These are phyloP conservation scores for Noctua janthe DNA, from an alignment of 2,888 invertebrate species.

Conservation along the genomic window DNA sequence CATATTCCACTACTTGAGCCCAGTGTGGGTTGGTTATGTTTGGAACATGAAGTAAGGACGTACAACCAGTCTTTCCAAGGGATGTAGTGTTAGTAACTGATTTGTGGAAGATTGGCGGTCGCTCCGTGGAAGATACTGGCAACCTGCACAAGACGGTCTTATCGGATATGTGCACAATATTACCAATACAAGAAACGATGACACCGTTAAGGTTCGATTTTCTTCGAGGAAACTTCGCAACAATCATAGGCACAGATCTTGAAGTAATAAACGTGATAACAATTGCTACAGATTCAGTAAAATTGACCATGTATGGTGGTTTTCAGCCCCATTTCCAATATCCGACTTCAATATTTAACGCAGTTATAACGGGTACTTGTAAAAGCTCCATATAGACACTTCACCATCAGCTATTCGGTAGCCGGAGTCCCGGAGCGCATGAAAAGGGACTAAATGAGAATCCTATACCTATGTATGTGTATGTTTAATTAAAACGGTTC, in stretches of 20 bases:
- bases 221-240: background rate
- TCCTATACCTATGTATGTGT: constrained; percentile 8
- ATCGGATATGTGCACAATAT: background rate
- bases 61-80: background rate
- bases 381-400: background rate
- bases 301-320: background rate
- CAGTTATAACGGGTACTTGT: background rate
- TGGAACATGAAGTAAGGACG: background rate
- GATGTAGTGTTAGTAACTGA: background rate
- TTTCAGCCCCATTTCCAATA: background rate
- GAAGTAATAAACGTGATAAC: background rate
- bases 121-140: background rate
- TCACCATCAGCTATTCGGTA: constrained; percentile 1
- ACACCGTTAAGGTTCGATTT: background rate
- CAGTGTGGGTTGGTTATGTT: background rate
- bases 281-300: background rate
- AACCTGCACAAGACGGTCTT: background rate
- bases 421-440: background rate
- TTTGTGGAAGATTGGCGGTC: too few species aligned
- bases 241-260: background rate
- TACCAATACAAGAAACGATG: background rate
- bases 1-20: too few species aligned
- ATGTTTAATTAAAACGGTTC: constrained; percentile 32
- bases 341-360: background rate
- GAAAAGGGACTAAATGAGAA: constrained; percentile 24